A percentile compares a stretch with the other conserved stretches of the same genome.
Evolutionary conservation across 2,113 vertebrate genomes (phyloP).

Genomic region (Anhinga anhinga): DNA sequence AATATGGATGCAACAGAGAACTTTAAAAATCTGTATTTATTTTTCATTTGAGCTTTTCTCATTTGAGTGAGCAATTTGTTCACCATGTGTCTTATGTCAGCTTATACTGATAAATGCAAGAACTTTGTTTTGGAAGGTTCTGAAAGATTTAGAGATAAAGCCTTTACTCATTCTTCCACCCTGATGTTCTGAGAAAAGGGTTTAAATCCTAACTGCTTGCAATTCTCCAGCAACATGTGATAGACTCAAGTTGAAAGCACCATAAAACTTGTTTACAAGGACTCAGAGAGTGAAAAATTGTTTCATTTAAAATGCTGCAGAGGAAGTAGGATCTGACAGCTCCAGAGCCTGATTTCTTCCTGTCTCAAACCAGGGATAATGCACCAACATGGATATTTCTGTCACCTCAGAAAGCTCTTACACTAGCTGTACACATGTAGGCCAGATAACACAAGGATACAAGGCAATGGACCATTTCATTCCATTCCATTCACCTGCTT

Average conservation of each 20-base stretch:
- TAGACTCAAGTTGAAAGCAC: constrained; percentile 23
- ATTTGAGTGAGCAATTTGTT: background rate
- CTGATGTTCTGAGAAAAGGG: background rate
- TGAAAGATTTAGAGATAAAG: constrained; percentile 17
- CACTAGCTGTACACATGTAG: background rate
- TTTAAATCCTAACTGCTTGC: constrained; percentile 40
- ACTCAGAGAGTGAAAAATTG: constrained; percentile 23
- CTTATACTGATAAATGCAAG: background rate
- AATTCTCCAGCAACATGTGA: background rate
- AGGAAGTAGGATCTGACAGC: background rate
- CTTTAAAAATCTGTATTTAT: background rate
- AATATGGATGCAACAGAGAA: background rate
- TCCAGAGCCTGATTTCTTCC: background rate
- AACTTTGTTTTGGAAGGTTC: background rate
- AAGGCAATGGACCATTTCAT: background rate
- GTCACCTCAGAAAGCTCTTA: background rate
- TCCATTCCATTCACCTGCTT: background rate
- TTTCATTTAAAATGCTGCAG: constrained; percentile 23
- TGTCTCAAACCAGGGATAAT: background rate
- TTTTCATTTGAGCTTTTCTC: background rate
- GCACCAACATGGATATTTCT: background rate
- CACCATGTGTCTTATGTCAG: background rate
- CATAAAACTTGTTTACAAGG: constrained; percentile 63
- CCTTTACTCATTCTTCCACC: background rate
- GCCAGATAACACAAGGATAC: background rate